phyloP scores from a whole-genome alignment of 2,113 vertebrate species.

The Leucopternis melanops region DNA sequence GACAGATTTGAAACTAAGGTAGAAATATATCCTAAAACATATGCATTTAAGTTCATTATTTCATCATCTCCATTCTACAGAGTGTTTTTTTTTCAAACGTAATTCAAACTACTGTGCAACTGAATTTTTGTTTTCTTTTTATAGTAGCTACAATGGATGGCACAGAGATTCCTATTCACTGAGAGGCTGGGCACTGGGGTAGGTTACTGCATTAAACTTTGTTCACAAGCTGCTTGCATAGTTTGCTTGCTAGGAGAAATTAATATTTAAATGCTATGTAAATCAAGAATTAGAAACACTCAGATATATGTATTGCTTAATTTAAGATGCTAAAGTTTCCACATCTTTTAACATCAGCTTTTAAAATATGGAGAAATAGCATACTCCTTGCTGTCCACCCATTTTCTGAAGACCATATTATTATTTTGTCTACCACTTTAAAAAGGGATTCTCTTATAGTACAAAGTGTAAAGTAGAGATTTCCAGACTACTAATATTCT shows the following conservation, averaged over 20 bases:
- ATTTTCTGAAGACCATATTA: neutral
- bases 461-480: neutral
- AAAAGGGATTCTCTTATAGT: neutral
- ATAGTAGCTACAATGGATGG: constrained; percentile 90
- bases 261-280: neutral
- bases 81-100: neutral
- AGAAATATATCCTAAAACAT: neutral
- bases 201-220: constrained; percentile 40
- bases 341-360: neutral
- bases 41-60: neutral
- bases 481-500: neutral
- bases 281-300: neutral
- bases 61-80: neutral
- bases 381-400: neutral
- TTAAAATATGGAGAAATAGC: neutral
- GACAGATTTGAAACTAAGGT: neutral
- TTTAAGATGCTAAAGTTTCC: neutral
- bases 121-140: neutral
- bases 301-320: neutral
- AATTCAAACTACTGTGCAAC: neutral
- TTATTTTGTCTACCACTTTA: neutral
- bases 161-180: constrained; percentile 89
- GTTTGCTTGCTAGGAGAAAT: neutral
- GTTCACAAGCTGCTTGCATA: neutral
- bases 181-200: constrained; percentile 88